These are phyloP conservation scores for Romanogobio albipinnatus DNA, from an alignment of 2,113 vertebrate genomes.

Conservation along the genomic window DNA sequence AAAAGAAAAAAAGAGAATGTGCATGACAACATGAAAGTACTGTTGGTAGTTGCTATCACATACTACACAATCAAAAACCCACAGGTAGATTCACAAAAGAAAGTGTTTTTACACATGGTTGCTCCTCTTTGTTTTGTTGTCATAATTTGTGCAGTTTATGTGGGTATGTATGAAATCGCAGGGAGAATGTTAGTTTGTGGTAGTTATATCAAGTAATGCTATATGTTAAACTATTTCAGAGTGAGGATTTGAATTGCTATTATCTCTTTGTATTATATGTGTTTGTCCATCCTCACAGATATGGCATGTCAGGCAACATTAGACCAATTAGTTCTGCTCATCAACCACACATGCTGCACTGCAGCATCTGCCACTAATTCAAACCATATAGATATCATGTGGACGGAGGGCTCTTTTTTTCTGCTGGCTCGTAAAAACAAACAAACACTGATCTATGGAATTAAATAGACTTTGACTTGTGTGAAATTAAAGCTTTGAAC, in stretches of 20 bases:
- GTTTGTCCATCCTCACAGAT: not conserved
- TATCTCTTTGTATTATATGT: not conserved
- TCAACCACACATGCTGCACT: not conserved
- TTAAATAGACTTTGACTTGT: slow-evolving; percentile 9
- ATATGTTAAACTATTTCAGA: not conserved
- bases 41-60: too few species aligned
- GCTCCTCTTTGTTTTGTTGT: too few species aligned
- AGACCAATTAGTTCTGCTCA: not conserved
- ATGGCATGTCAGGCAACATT: not conserved
- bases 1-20: too few species aligned
- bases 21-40: too few species aligned
- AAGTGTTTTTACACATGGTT: too few species aligned
- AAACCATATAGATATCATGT: slow-evolving; percentile 3
- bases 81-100: too few species aligned
- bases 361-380: slow-evolving; percentile 2
- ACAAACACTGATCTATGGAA: not conserved
- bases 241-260: not conserved
- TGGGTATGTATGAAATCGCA: too few species aligned
- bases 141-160: too few species aligned
- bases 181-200: too few species aligned
- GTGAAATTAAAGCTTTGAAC: slow-evolving; percentile 5
- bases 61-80: too few species aligned
- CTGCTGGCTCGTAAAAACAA: not conserved
- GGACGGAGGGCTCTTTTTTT: not conserved
- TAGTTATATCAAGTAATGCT: too few species aligned